These are phyloP conservation scores for Erythrolamprus reginae DNA, from an alignment of 2,113 vertebrate species.

Conservation along the genomic window DNA sequence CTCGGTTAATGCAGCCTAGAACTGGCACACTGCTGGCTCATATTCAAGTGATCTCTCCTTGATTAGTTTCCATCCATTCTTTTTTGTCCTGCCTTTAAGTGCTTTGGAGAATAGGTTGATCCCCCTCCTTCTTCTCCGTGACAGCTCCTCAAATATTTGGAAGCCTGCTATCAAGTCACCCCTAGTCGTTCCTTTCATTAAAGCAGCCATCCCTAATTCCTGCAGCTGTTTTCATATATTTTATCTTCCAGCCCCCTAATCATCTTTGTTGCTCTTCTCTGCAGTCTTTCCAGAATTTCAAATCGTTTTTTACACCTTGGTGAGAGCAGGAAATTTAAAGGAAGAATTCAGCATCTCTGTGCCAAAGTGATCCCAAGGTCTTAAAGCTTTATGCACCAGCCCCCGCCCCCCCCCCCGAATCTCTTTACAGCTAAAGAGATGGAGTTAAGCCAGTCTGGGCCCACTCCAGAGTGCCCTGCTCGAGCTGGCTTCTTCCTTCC, in stretches of 20 bases:
- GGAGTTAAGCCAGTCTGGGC: background rate
- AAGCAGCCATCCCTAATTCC: background rate
- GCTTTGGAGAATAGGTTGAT: background rate
- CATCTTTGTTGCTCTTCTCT: background rate
- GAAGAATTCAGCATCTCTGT: background rate
- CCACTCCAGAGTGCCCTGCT: background rate
- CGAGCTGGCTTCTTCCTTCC: accelerated
- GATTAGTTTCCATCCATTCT: background rate
- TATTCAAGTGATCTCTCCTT: background rate
- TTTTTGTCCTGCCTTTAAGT: background rate
- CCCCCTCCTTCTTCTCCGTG: background rate
- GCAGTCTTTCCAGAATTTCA: background rate
- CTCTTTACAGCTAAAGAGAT: background rate
- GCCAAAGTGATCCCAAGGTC: background rate
- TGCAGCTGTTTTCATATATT: background rate
- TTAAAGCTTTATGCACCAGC: background rate
- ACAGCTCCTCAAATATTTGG: background rate
- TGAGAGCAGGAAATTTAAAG: background rate
- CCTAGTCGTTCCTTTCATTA: background rate
- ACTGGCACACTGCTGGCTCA: too few species aligned
- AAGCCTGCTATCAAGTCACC: background rate
- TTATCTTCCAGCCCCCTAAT: background rate
- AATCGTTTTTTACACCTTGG: background rate
- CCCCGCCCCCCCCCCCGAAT: too few species aligned
- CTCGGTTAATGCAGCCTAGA: too few species aligned